These are phyloP conservation scores for Eubucco bourcierii DNA, from an alignment of 2,113 vertebrate genomes.

Conservation along the genomic window DNA sequence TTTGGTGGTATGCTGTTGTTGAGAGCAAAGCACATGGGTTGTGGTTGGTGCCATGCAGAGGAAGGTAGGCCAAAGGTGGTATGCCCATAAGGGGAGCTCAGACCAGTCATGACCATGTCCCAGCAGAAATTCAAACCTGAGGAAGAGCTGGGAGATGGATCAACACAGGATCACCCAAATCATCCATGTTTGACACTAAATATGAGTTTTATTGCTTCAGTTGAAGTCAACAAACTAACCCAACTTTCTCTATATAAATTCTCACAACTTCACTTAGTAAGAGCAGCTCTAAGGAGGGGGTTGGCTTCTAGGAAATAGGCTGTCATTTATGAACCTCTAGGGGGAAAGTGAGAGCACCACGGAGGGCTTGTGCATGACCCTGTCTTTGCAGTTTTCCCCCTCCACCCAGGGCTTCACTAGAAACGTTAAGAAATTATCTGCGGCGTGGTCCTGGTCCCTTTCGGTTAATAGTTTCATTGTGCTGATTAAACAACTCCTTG, in stretches of 20 bases:
- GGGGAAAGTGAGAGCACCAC: background rate
- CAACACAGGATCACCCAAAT: background rate
- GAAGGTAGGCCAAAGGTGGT: background rate
- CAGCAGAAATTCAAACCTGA: background rate
- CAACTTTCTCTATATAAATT: background rate
- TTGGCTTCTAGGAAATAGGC: background rate
- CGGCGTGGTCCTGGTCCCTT: background rate
- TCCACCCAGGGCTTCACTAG: background rate
- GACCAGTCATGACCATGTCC: background rate
- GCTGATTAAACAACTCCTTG: background rate
- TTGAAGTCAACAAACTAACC: background rate
- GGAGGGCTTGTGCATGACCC: background rate
- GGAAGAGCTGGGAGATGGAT: background rate
- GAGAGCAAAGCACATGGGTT: background rate
- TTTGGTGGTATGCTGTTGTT: fast-evolving
- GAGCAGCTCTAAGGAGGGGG: background rate
- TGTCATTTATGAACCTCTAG: background rate
- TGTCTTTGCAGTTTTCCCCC: background rate
- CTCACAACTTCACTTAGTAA: background rate
- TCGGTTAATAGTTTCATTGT: background rate
- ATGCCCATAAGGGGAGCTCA: background rate
- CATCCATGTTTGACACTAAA: background rate
- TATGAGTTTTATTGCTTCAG: background rate
- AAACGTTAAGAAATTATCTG: background rate
- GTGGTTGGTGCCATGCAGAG: background rate